phyloP scores from a whole-genome alignment of 2,888 invertebrate species.

The Salpingus planirostris region DNA sequence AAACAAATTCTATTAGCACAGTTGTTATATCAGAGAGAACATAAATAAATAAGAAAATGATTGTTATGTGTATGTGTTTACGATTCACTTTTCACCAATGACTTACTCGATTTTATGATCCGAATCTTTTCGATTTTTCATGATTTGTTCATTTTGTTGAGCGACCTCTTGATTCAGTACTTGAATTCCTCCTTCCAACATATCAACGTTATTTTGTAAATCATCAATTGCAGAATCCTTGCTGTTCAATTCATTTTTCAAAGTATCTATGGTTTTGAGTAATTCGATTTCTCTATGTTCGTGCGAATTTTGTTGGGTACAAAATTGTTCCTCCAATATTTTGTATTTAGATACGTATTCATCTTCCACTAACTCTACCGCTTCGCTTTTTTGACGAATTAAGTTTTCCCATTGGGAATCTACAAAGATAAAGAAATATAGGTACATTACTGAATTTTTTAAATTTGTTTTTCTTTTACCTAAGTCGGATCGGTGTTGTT shows the following conservation, averaged over 20 bases:
- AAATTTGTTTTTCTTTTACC: too few relatives aligned
- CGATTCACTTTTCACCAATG: not conserved
- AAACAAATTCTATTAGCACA: slow-evolving; percentile 13
- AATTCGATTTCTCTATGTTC: slow-evolving; percentile 37
- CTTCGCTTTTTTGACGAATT: slow-evolving; percentile 53
- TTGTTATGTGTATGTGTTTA: not conserved
- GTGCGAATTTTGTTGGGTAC: slow-evolving; percentile 39
- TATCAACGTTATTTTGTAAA: slow-evolving; percentile 40
- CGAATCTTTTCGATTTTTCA: slow-evolving; percentile 33
- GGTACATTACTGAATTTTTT: too few relatives aligned
- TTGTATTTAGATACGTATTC: slow-evolving; percentile 48
- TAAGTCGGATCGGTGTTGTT: slow-evolving; percentile 53
- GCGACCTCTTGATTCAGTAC: slow-evolving; percentile 40
- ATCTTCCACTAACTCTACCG: slow-evolving; percentile 50
- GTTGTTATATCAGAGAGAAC: slow-evolving; percentile 5
- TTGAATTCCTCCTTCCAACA: slow-evolving; percentile 41
- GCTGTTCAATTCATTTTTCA: slow-evolving; percentile 37
- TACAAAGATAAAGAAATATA: slow-evolving; percentile 25
- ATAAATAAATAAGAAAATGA: not conserved
- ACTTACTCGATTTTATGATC: slow-evolving; percentile 43
- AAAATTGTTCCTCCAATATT: slow-evolving; percentile 41
- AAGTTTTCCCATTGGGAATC: slow-evolving; percentile 58
- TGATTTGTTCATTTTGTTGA: slow-evolving; percentile 33
- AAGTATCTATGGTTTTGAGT: slow-evolving; percentile 37
- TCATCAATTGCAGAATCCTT: slow-evolving; percentile 38